Conservation (phyloP, 2,113 vertebrate species). For the Amblyopsis rosae region DNA sequence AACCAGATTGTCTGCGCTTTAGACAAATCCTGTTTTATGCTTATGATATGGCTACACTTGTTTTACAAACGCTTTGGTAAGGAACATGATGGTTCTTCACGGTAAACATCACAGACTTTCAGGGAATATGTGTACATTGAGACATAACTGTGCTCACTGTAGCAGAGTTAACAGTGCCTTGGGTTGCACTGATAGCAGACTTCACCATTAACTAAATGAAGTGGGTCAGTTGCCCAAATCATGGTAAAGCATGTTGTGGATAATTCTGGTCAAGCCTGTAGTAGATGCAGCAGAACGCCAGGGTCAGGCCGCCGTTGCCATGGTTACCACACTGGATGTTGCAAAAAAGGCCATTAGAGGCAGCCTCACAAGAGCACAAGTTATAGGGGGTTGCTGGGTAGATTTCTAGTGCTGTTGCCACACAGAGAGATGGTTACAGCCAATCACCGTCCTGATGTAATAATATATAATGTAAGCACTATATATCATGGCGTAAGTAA, state of each 20-base stretch:
- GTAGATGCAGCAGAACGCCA: slow-evolving; percentile 54
- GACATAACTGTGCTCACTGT: slow-evolving; percentile 2
- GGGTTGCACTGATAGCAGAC: not conserved
- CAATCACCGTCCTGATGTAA: slow-evolving; percentile 59
- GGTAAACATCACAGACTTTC: not conserved
- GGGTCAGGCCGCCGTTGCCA: slow-evolving; percentile 75
- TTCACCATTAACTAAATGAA: slow-evolving; percentile 46
- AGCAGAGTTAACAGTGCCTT: not conserved
- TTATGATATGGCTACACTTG: not conserved
- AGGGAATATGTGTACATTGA: not conserved
- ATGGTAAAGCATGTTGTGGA: slow-evolving; percentile 44
- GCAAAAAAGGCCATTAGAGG: slow-evolving; percentile 69
- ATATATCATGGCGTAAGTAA: not conserved
- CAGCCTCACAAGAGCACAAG: slow-evolving; percentile 68
- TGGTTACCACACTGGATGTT: slow-evolving; percentile 74
- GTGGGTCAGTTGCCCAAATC: slow-evolving; percentile 59
- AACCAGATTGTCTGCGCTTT: too few species aligned
- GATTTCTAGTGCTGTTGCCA: slow-evolving; percentile 73
- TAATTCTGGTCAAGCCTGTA: slow-evolving; percentile 78
- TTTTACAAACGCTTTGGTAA: not conserved
- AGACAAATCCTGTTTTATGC: not conserved
- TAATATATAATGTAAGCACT: slow-evolving; percentile 61
- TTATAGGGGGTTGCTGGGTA: slow-evolving; percentile 75
- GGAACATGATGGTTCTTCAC: not conserved
- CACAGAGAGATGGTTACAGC: slow-evolving; percentile 59